Conservation (phyloP, 2,888 invertebrate species). For the Clostera curtula region DNA sequence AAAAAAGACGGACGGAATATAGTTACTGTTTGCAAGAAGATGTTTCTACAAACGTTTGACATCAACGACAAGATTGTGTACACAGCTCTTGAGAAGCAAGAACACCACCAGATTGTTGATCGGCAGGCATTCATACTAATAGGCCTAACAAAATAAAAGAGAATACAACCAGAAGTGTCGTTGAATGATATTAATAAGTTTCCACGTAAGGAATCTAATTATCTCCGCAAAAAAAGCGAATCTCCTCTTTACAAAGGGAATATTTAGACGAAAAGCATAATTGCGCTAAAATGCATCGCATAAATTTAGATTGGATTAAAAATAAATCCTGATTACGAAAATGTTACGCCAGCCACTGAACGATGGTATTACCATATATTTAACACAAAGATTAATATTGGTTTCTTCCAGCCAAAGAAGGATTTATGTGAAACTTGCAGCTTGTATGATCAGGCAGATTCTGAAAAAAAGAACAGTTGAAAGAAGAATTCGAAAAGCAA, state of each 20-base stretch:
- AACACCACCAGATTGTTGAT: conserved; percentile 1
- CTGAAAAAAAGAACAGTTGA: conserved; percentile 3
- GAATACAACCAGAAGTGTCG: too few species aligned
- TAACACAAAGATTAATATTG: conserved; percentile 3
- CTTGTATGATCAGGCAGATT: conserved; percentile 1
- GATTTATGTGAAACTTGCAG: conserved; percentile 1
- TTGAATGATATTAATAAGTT: too few species aligned
- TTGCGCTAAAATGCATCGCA: conserved; percentile 1
- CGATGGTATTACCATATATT: conserved; percentile 1
- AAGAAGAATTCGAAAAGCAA: conserved; percentile 2
- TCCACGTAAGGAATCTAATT: too few species aligned
- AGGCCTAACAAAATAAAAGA: conserved; percentile 1
- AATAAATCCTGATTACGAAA: background rate
- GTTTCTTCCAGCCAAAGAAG: conserved; percentile 1
- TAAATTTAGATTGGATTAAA: conserved; percentile 2
- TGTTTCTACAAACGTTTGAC: conserved; percentile 2
- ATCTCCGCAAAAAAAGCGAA: too few species aligned
- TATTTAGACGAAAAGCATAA: conserved; percentile 1
- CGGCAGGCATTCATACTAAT: background rate
- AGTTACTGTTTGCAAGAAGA: too few species aligned
- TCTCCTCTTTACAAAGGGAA: too few species aligned
- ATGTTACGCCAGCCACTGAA: background rate
- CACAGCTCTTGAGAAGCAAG: conserved; percentile 3
- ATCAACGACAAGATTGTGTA: conserved; percentile 2
- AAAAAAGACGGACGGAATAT: background rate